Conservation (phyloP, 2,797 vertebrate genomes). For the Halcyon badia region DNA sequence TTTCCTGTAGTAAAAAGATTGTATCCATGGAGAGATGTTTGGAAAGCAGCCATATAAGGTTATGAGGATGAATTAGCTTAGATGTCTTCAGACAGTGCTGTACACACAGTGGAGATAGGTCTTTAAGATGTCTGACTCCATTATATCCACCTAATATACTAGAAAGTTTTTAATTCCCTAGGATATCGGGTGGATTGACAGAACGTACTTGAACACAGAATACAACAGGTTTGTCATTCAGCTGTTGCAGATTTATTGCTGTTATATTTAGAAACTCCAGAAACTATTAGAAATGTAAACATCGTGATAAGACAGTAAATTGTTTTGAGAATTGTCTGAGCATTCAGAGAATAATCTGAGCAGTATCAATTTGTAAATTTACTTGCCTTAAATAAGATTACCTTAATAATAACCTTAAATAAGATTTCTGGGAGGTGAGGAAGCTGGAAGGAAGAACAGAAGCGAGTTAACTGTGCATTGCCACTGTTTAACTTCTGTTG, state of each 20-base stretch:
- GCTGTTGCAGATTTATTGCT: not conserved
- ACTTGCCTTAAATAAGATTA: not conserved
- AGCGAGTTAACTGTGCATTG: not conserved
- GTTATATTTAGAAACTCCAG: not conserved
- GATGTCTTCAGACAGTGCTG: not conserved
- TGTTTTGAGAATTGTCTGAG: not conserved
- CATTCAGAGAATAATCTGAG: not conserved
- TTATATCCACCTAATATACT: not conserved
- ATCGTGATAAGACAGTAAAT: not conserved
- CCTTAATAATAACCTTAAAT: not conserved
- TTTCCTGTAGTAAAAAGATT: not conserved
- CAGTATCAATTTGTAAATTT: not conserved
- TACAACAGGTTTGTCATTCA: not conserved
- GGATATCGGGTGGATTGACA: not conserved
- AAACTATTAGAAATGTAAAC: not conserved
- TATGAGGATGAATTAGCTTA: not conserved
- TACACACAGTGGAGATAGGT: not conserved
- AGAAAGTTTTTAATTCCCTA: not conserved
- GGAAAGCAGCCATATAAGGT: not conserved
- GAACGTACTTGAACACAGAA: not conserved
- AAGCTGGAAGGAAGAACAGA: not conserved
- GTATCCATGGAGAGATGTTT: not conserved
- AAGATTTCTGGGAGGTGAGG: not conserved
- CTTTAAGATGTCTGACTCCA: not conserved
- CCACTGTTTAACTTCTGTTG: not conserved